phyloP scores from a whole-genome alignment of 2,113 vertebrate species.

The Grammomys dolichurus region DNA sequence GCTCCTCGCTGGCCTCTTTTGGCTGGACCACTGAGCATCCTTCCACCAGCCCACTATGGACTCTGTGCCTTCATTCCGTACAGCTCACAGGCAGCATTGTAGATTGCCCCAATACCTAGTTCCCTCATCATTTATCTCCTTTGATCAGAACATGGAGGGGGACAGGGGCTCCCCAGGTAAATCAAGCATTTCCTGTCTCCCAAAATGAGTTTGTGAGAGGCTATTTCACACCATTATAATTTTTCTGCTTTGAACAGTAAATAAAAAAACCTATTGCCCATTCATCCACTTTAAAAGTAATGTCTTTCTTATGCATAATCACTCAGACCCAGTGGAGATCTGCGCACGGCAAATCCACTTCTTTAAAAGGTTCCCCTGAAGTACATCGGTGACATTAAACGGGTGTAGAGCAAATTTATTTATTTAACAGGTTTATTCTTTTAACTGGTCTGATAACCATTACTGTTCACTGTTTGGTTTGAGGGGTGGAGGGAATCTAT shows the following conservation, averaged over 20 bases:
- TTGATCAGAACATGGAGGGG: constrained; percentile 86
- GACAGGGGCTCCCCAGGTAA: constrained; percentile 87
- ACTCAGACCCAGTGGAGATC: constrained; percentile 86
- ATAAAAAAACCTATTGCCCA: constrained; percentile 84
- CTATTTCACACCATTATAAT: constrained; percentile 89
- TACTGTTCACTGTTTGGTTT: constrained; percentile 84
- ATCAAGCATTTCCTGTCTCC: constrained; percentile 88
- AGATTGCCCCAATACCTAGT: constrained; percentile 84
- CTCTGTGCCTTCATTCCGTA: constrained; percentile 71
- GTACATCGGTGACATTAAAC: constrained; percentile 87
- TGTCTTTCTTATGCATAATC: constrained; percentile 88
- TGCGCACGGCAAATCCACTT: constrained; percentile 87
- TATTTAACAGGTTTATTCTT: constrained; percentile 90
- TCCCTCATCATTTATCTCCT: constrained; percentile 88
- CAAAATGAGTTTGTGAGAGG: constrained; percentile 86
- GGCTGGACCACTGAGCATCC: constrained; percentile 70
- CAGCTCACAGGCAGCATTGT: constrained; percentile 77
- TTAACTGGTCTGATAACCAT: constrained; percentile 85
- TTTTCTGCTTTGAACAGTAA: constrained; percentile 88
- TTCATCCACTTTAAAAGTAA: constrained; percentile 89
- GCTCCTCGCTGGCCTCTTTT: constrained; percentile 48
- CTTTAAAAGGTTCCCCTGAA: constrained; percentile 89
- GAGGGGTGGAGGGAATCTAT: constrained; percentile 70
- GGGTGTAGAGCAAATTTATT: constrained; percentile 87
- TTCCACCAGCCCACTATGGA: constrained; percentile 38